A percentile compares a stretch with the other conserved stretches of the same genome.
Evolutionary conservation across 1,140 invertebrate genomes (phyloP).

Genomic region (Formica selysi): DNA sequence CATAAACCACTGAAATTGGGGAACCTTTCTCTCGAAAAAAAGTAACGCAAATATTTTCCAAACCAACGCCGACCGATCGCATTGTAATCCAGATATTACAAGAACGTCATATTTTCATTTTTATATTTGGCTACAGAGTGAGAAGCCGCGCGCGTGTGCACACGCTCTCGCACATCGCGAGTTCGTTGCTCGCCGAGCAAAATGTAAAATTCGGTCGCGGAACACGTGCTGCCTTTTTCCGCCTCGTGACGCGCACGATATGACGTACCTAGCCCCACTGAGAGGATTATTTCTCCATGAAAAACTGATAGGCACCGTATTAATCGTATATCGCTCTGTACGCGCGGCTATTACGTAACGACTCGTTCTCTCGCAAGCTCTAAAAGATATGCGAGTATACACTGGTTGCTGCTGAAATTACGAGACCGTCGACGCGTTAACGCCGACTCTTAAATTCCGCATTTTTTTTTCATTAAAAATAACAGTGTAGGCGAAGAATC

Average conservation of each 20-base stretch:
- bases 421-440: conserved; percentile 28
- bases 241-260: conserved; percentile 70
- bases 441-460: conserved; percentile 16
- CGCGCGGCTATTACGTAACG: conserved; percentile 67
- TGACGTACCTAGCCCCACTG: conserved; percentile 59
- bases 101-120: conserved; percentile 69
- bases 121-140: conserved; percentile 60
- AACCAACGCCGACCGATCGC: conserved; percentile 48
- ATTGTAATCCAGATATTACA: conserved; percentile 74
- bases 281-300: conserved; percentile 76
- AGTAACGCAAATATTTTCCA: conserved; percentile 64
- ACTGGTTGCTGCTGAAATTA: background rate
- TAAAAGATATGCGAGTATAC: conserved; percentile 23
- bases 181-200: conserved; percentile 35
- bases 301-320: conserved; percentile 74
- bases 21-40: conserved; percentile 13
- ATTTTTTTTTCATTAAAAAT: conserved; percentile 40
- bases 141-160: conserved; percentile 7
- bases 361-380: background rate
- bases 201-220: conserved; percentile 72
- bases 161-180: background rate
- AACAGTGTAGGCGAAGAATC: background rate
- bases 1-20: background rate
- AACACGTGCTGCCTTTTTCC: conserved; percentile 71
- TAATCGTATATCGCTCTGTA: conserved; percentile 61